Conservation (phyloP, 2,113 vertebrate genomes). For the Notiomystis cincta region DNA sequence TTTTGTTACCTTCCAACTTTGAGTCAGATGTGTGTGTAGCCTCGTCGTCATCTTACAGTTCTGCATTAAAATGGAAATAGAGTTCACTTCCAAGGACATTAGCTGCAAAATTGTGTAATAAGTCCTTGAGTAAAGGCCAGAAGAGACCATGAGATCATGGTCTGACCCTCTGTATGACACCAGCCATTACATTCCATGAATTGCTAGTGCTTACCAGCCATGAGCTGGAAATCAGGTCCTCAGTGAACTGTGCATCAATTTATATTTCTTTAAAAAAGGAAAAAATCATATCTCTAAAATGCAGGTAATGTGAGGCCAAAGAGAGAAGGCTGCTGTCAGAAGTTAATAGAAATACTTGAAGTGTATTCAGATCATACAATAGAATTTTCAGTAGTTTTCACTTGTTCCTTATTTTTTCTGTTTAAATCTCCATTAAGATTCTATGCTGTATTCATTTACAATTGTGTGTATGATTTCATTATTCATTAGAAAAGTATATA, state of each 20-base stretch:
- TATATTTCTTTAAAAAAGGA: background rate
- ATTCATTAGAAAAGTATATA: background rate
- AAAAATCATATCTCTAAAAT: background rate
- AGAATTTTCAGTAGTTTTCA: background rate
- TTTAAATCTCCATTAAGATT: background rate
- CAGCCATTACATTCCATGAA: background rate
- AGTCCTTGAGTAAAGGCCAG: background rate
- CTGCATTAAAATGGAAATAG: conserved; percentile 3
- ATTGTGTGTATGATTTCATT: background rate
- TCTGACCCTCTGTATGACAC: background rate
- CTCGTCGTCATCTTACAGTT: background rate
- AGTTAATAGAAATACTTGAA: background rate
- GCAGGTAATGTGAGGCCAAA: background rate
- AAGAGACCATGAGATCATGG: background rate
- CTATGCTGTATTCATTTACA: background rate
- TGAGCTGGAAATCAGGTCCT: background rate
- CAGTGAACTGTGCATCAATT: background rate
- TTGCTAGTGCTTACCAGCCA: background rate
- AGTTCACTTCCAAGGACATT: background rate
- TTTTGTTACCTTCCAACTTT: conserved; percentile 14
- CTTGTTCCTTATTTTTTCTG: background rate
- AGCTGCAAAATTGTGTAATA: background rate
- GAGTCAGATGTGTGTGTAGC: background rate
- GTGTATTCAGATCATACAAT: background rate
- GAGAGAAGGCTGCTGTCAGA: background rate